These are phyloP conservation scores for Macrophya annulata DNA, from an alignment of 2,888 invertebrate genomes.

Conservation along the genomic window DNA sequence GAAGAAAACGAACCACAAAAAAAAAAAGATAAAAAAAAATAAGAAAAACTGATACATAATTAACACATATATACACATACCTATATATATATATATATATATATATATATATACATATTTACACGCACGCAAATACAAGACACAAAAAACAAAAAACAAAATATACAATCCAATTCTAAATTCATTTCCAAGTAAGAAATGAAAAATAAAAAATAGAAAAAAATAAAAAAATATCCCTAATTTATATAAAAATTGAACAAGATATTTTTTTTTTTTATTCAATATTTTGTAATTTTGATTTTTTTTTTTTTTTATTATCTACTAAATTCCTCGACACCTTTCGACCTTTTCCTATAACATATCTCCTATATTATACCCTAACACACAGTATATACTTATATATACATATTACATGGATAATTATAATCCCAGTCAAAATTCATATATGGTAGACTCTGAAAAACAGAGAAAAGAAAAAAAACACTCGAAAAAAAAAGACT, in stretches of 20 bases:
- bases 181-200: background rate
- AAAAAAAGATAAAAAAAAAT: background rate
- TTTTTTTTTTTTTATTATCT: no score
- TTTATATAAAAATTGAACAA: background rate
- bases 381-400: background rate
- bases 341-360: background rate
- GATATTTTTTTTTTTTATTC: background rate
- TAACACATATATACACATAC: background rate
- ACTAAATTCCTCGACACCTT: no score
- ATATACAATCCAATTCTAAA: background rate
- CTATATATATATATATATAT: background rate
- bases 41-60: background rate
- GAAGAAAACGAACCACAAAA: no score
- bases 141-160: no score
- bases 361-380: background rate
- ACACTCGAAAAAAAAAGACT: background rate
- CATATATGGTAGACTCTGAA: background rate
- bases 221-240: background rate
- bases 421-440: no score
- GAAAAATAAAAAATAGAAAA: background rate
- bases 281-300: no score
- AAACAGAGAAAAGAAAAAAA: no score
- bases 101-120: background rate
- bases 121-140: background rate
- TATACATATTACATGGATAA: background rate